These are phyloP conservation scores for Aphidoletes aphidimyza DNA, from an alignment of 2,888 invertebrate genomes.

Conservation along the genomic window DNA sequence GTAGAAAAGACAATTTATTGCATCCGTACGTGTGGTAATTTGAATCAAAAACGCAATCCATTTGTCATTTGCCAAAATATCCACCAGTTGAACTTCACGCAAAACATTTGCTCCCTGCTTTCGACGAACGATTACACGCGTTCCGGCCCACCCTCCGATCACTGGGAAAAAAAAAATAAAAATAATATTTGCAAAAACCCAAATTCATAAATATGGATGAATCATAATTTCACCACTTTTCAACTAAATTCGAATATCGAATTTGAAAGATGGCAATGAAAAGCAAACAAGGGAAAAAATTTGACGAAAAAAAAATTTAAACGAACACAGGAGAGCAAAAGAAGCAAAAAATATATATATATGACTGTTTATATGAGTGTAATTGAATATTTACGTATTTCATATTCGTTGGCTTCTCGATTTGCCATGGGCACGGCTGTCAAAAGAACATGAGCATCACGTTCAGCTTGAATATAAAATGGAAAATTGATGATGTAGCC, in stretches of 20 bases:
- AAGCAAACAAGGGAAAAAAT: neutral
- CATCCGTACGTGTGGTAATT: neutral
- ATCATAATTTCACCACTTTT: constrained; percentile 3
- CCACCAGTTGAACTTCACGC: neutral
- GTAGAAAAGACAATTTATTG: neutral
- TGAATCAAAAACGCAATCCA: constrained; percentile 38
- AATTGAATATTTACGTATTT: constrained; percentile 49
- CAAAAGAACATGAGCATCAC: constrained; percentile 33
- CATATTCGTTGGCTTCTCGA: constrained; percentile 39
- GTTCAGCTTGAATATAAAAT: constrained; percentile 36
- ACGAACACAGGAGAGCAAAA: neutral
- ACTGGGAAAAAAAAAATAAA: neutral
- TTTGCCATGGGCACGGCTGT: constrained; percentile 16
- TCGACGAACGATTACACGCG: constrained; percentile 2
- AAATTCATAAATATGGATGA: neutral
- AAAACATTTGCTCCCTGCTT: constrained; percentile 29
- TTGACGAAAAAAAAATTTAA: neutral
- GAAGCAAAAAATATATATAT: neutral
- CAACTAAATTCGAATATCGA: neutral
- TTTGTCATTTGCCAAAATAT: neutral
- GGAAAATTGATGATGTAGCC: constrained; percentile 52
- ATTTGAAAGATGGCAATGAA: too few relatives aligned
- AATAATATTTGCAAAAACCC: neutral
- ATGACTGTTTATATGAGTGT: neutral
- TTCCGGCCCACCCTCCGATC: constrained; percentile 23